Conservation (phyloP, 37 sponge, comb jelly and placozoan genomes). For the Lycopodina hypogea region DNA sequence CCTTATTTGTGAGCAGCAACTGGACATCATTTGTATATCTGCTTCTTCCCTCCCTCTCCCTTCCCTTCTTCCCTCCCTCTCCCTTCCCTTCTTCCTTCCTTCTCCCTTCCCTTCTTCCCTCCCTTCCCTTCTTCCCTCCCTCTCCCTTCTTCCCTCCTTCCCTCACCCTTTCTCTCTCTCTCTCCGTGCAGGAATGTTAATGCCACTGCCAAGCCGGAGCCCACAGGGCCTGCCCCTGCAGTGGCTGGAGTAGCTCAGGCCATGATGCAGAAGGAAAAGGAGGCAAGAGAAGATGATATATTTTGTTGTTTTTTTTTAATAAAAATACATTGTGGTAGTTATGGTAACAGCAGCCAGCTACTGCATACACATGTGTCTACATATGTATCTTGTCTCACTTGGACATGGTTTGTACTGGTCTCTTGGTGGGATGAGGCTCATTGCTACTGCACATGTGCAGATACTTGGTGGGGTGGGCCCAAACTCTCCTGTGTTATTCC, state of each 20-base stretch:
- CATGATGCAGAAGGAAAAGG: conserved; percentile 34
- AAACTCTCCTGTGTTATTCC: too few relatives aligned
- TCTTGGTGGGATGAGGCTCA: too few relatives aligned
- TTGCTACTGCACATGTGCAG: too few relatives aligned
- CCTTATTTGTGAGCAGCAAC: not conserved
- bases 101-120: not conserved
- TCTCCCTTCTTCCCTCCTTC: too few relatives aligned
- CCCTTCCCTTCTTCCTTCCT: not conserved
- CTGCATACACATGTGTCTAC: not conserved
- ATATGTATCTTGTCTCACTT: too few relatives aligned
- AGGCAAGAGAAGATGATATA: too few relatives aligned
- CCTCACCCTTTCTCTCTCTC: too few relatives aligned
- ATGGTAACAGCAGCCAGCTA: not conserved
- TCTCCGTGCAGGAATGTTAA: too few relatives aligned
- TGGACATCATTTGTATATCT: not conserved
- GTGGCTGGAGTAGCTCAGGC: conserved; percentile 16
- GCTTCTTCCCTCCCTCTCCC: not conserved
- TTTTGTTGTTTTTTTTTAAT: too few relatives aligned
- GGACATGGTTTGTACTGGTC: too few relatives aligned
- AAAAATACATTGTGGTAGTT: conserved; percentile 5
- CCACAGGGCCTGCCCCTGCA: too few relatives aligned
- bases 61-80: not conserved
- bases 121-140: not conserved
- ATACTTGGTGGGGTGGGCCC: too few relatives aligned
- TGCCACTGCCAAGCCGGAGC: not conserved